A percentile compares a stretch with the other conserved stretches of the same genome.
Evolutionary conservation across 2,888 invertebrate species (phyloP).

Genomic region (Graphium colonna): DNA sequence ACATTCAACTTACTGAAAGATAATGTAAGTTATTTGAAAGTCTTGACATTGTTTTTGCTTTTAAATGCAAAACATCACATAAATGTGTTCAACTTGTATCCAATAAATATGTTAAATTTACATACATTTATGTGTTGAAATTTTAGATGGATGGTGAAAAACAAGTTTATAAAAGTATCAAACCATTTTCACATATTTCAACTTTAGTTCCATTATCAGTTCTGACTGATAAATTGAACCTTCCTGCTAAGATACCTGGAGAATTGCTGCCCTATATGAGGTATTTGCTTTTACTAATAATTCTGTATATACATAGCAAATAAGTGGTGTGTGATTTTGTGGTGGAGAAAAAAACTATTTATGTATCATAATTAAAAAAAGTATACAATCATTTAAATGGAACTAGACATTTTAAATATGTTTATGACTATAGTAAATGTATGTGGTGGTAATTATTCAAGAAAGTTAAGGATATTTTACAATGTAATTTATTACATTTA

Average conservation of each 20-base stretch:
- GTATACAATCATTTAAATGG: no score
- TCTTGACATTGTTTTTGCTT: neutral
- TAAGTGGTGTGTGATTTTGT: no score
- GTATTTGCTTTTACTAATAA: constrained; percentile 45
- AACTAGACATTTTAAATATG: no score
- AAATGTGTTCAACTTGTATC: no score
- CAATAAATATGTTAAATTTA: neutral
- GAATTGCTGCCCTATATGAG: constrained; percentile 83
- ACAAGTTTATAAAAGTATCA: constrained; percentile 36
- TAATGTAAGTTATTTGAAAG: constrained; percentile 44
- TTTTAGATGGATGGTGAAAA: constrained; percentile 44
- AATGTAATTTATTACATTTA: no score
- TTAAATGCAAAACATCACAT: neutral
- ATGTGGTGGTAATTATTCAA: neutral
- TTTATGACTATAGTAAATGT: no score
- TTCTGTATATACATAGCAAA: neutral
- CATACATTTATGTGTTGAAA: constrained; percentile 10
- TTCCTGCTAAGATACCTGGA: constrained; percentile 85
- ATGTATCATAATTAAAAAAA: no score
- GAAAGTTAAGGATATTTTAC: no score
- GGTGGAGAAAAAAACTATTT: no score
- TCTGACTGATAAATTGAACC: constrained; percentile 85
- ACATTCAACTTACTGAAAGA: constrained; percentile 85
- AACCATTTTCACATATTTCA: constrained; percentile 88
- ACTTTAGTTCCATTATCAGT: constrained; percentile 87